Base-by-base conservation (phyloP, 1,140 invertebrate species). In the Bombus consobrinus region DNA sequence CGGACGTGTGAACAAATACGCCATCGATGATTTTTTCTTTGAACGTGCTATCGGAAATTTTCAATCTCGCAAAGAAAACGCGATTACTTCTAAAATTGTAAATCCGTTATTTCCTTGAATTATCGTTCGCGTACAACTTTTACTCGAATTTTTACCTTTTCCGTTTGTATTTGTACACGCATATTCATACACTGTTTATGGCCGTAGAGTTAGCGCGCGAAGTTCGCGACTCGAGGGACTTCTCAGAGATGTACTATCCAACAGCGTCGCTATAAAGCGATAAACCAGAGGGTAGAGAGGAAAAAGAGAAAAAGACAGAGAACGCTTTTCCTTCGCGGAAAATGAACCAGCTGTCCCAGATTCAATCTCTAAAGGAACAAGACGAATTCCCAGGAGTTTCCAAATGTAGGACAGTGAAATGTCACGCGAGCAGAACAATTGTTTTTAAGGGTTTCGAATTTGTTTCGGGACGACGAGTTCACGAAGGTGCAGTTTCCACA, bases 331-430 rank as follows among this genome's bases (percentile, higher is more conserved):
- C 66, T 84, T 84, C 66, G 39, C 43, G 75, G 75, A 84, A 84
- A 84, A 84, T 84, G 78, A 79, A 79, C 82, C 82, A 71, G 39
- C 66, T 79, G 76, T 84, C 76, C 82, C 32, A 84, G 82, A 84
- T 84, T 84, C 64, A 84, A 79, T 84, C 82, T 84, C 66, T 71
- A 79, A 84, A 84, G 82, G 82, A 79, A 59, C 64, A 78, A 84
- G 62, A 69, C 82, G 37, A 84, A 84, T 79, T 79, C 82, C 82
- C 82, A 79, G 66, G 76, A 79, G 76, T 53, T 43, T 53, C 37
- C 34, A 72, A 79, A 84, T 84, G 47, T 77, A 78, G 82, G 75
- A 79, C 82, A 59, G 75, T 37, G 43, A 84, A 84, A 71, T 79
- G 37, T 77, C 66, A 59, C 39, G 53, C 68, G 28, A 71, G 74